A percentile compares a stretch with the other conserved stretches of the same genome.
These are phyloP conservation scores for Tachycineta bicolor DNA, from an alignment of 2,113 vertebrate genomes.

Conservation along the genomic window DNA sequence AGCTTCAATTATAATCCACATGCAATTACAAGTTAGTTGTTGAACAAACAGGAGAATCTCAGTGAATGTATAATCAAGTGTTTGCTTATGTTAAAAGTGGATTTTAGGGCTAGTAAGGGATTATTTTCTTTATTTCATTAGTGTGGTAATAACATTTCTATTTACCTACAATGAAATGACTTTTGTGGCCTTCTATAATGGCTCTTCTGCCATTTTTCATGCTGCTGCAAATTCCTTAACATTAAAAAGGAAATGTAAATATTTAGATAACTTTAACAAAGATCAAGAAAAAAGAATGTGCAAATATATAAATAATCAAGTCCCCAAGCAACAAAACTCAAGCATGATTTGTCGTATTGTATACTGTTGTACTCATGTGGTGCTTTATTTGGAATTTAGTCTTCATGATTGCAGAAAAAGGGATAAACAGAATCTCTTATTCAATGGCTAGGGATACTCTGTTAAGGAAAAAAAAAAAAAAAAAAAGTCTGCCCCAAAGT, in stretches of 20 bases:
- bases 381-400: neutral
- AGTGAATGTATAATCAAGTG: neutral
- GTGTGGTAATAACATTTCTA: neutral
- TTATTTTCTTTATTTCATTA: neutral
- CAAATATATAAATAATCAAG: neutral
- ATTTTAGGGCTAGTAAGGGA: neutral
- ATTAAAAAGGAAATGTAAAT: neutral
- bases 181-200: neutral
- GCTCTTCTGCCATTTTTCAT: neutral
- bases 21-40: neutral
- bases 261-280: neutral
- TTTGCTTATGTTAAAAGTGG: neutral
- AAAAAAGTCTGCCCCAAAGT: neutral
- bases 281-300: neutral
- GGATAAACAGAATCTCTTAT: neutral
- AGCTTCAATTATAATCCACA: neutral
- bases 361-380: neutral
- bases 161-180: neutral
- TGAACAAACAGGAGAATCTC: neutral
- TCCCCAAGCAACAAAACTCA: neutral
- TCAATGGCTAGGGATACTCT: neutral
- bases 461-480: neutral
- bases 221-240: neutral
- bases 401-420: neutral
- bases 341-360: neutral